These are phyloP conservation scores for Coenobita brevimanus DNA, from an alignment of 1,140 invertebrate species.

Conservation along the genomic window DNA sequence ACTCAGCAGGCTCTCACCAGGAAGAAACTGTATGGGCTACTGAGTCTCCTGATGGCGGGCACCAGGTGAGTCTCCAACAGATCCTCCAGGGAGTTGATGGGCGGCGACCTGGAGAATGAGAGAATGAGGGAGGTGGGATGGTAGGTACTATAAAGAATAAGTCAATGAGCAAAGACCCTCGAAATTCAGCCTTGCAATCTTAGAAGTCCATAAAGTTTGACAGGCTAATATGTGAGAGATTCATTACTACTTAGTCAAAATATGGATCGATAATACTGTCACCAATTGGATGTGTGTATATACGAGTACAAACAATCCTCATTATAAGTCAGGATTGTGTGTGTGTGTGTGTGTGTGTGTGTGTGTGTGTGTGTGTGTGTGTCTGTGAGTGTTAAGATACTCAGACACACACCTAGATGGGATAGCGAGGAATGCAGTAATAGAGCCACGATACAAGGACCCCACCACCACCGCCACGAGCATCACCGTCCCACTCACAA, in stretches of 20 bases:
- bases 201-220: constrained; percentile 8
- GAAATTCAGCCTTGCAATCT: too few relatives aligned
- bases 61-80: background rate
- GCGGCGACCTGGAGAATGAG: background rate
- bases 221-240: background rate
- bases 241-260: too few relatives aligned
- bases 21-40: constrained; percentile 49
- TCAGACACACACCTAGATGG: constrained; percentile 32
- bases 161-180: too few relatives aligned
- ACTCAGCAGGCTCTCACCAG: constrained; percentile 12
- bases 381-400: too few relatives aligned
- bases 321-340: too few relatives aligned
- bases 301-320: too few relatives aligned
- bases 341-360: too few relatives aligned
- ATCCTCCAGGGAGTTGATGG: constrained; percentile 37
- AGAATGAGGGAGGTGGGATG: too few relatives aligned
- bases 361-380: too few relatives aligned
- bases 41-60: constrained; percentile 38
- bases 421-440: constrained; percentile 51
- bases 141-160: background rate
- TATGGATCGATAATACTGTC: too few relatives aligned
- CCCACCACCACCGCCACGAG: constrained; percentile 31
- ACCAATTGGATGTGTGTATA: too few relatives aligned
- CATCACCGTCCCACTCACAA: constrained; percentile 15
- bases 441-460: constrained; percentile 45